phyloP scores from a whole-genome alignment of 2,797 vertebrate genomes.

The Limnodromus scolopaceus region DNA sequence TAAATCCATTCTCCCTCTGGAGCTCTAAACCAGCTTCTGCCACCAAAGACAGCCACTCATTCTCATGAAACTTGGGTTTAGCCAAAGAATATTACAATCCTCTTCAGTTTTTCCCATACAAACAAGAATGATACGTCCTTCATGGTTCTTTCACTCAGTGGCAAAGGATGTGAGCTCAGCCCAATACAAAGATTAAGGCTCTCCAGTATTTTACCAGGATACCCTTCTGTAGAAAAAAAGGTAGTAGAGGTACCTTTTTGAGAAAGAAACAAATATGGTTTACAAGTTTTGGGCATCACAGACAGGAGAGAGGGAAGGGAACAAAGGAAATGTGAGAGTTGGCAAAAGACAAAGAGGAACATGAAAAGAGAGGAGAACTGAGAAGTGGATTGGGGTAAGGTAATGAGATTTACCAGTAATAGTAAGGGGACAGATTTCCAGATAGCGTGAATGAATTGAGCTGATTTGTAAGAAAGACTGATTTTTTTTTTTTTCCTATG shows the following conservation, averaged over 20 bases:
- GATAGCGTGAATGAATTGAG: neutral
- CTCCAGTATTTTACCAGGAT: neutral
- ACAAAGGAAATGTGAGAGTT: neutral
- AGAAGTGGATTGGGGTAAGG: neutral
- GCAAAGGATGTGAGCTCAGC: neutral
- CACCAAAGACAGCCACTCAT: neutral
- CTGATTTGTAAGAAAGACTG: neutral
- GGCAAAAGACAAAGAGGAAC: neutral
- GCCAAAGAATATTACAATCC: neutral
- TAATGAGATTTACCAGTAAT: neutral
- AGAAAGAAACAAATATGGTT: neutral
- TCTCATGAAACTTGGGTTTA: neutral
- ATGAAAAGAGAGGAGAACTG: neutral
- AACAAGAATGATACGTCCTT: neutral
- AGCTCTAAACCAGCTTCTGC: neutral
- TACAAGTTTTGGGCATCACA: neutral
- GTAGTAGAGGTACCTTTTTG: neutral
- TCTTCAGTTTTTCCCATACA: neutral
- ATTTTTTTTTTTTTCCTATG: neutral
- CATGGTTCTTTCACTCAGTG: neutral
- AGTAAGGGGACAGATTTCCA: neutral
- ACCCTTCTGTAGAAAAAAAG: neutral
- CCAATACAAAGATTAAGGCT: neutral
- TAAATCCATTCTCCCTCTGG: neutral
- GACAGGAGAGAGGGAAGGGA: neutral